Evolutionary conservation across 1,140 invertebrate genomes (phyloP).

Genomic region (Dendroctonus valens): DNA sequence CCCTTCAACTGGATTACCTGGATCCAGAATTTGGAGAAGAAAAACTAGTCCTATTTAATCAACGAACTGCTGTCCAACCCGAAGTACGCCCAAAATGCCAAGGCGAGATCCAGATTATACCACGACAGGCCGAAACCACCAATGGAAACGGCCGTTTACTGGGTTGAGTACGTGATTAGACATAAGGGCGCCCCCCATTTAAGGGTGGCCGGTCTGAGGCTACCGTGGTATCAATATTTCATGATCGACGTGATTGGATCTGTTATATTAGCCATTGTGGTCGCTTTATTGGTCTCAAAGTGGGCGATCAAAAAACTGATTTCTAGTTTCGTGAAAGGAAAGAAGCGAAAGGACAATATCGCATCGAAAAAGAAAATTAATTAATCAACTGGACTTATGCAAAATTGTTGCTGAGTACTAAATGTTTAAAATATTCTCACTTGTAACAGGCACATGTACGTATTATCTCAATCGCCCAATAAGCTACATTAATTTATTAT

Average conservation of each 20-base stretch:
- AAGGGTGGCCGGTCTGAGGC: slow-evolving; percentile 57
- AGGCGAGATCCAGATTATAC: slow-evolving; percentile 17
- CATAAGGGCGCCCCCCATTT: slow-evolving; percentile 65
- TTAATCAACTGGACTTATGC: not conserved
- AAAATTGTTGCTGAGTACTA: too few relatives aligned
- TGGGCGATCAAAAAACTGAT: slow-evolving; percentile 2
- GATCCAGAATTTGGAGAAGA: slow-evolving; percentile 10
- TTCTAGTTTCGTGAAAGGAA: not conserved
- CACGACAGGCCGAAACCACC: slow-evolving; percentile 30
- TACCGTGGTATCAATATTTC: slow-evolving; percentile 54
- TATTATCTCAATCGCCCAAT: too few relatives aligned
- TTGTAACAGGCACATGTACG: too few relatives aligned
- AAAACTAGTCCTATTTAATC: slow-evolving; percentile 11
- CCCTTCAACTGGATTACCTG: slow-evolving; percentile 36
- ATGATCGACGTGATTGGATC: slow-evolving; percentile 41
- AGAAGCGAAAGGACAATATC: not conserved
- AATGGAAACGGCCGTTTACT: slow-evolving; percentile 60
- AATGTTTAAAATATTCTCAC: too few relatives aligned
- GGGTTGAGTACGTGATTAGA: slow-evolving; percentile 66
- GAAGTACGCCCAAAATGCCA: slow-evolving; percentile 28
- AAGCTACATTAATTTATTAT: too few relatives aligned
- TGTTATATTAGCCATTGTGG: not conserved
- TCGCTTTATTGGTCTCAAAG: not conserved
- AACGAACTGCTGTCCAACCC: slow-evolving; percentile 24
- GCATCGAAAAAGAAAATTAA: not conserved